These are phyloP conservation scores for Onychorhynchus coronatus DNA, from an alignment of 2,113 vertebrate genomes.

Conservation along the genomic window DNA sequence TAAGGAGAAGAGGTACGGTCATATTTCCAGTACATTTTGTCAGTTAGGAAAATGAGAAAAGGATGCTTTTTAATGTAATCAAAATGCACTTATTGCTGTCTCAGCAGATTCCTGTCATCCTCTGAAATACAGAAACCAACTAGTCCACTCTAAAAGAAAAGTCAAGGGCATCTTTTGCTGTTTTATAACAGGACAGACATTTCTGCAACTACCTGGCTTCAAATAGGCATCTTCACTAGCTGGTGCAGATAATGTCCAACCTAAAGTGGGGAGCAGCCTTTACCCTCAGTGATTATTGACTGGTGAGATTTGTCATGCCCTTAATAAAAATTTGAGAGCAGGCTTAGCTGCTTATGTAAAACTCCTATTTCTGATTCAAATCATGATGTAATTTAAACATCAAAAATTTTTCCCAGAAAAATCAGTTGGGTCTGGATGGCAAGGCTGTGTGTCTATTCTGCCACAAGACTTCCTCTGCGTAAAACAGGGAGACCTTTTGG, in stretches of 20 bases:
- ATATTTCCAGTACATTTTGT: not conserved
- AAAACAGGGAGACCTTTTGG: not conserved
- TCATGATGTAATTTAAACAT: not conserved
- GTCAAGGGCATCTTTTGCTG: not conserved
- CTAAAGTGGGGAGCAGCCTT: not conserved
- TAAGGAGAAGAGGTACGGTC: not conserved
- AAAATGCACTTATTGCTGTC: not conserved
- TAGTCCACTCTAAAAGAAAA: not conserved
- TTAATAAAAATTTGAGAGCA: not conserved
- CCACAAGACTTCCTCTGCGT: not conserved
- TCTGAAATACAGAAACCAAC: not conserved
- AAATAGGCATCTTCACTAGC: not conserved
- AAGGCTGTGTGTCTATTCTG: not conserved
- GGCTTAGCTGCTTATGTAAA: not conserved
- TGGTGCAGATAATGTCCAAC: rapidly evolving
- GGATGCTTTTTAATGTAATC: not conserved
- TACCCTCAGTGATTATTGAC: not conserved
- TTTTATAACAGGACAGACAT: not conserved
- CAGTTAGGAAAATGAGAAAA: not conserved
- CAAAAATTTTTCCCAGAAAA: not conserved
- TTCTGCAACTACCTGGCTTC: not conserved
- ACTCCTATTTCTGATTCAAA: not conserved
- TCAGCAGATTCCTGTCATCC: not conserved
- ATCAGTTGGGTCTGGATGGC: not conserved
- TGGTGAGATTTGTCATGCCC: rapidly evolving